Evolutionary conservation across 1,140 invertebrate species (phyloP).

Genomic region (Leptonema lineaticorne): DNA sequence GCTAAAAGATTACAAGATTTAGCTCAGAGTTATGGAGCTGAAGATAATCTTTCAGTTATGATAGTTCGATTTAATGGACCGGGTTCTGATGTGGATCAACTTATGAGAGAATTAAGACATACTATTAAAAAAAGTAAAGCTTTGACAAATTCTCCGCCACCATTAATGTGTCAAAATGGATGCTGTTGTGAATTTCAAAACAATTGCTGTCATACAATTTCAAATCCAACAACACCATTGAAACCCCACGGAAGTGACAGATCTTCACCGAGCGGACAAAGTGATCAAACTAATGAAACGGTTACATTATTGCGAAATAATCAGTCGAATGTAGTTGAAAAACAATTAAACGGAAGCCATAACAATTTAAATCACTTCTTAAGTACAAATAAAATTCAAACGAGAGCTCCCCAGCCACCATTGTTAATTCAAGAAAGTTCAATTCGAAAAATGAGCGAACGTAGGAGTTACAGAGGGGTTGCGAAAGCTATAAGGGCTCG

Average conservation of each 20-base stretch:
- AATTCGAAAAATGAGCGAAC: conserved; percentile 48
- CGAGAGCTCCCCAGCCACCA: conserved; percentile 30
- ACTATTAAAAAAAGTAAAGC: conserved; percentile 62
- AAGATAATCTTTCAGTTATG: conserved; percentile 77
- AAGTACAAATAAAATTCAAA: conserved; percentile 35
- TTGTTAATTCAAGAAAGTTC: conserved; percentile 41
- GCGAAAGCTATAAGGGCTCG: conserved; percentile 58
- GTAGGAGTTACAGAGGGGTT: conserved; percentile 59
- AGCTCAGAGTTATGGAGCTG: conserved; percentile 78
- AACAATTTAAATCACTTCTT: conserved; percentile 38
- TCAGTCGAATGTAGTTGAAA: conserved; percentile 20
- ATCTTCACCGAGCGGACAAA: conserved; percentile 81
- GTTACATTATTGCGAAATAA: conserved; percentile 12
- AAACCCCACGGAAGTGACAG: conserved; percentile 61
- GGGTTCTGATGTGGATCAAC: conserved; percentile 66
- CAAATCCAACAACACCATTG: conserved; percentile 49
- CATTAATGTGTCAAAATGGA: conserved; percentile 57
- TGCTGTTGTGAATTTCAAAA: conserved; percentile 65
- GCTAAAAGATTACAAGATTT: conserved; percentile 80
- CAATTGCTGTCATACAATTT: conserved; percentile 60
- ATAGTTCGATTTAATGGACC: conserved; percentile 69
- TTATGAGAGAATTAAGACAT: conserved; percentile 75
- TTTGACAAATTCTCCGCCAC: conserved; percentile 51
- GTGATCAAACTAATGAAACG: conserved; percentile 63
- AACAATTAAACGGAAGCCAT: conserved; percentile 31